Conservation (phyloP, 2,797 vertebrate species). For the Alectoris magna region DNA sequence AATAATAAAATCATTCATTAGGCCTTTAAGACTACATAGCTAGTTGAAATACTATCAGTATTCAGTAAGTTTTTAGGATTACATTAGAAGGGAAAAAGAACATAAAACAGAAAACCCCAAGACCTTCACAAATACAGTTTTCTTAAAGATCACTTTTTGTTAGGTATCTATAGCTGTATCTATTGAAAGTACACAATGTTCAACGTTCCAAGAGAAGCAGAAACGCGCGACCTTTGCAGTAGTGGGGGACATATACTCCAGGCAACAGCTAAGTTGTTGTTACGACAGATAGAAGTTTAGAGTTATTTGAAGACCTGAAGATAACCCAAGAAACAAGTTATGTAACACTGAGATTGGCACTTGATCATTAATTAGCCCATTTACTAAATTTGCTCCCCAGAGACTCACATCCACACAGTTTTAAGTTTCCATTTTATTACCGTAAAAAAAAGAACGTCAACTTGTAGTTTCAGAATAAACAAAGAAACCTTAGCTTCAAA, state of each 20-base stretch:
- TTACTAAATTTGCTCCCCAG: constrained; percentile 1
- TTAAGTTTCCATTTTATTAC: constrained; percentile 47
- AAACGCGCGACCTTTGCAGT: neutral
- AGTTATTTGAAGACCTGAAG: neutral
- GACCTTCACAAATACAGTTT: neutral
- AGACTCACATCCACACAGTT: constrained; percentile 33
- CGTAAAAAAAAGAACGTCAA: constrained; percentile 62
- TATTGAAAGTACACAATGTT: neutral
- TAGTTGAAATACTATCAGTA: neutral
- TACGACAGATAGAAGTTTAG: neutral
- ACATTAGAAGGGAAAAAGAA: neutral
- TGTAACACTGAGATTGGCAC: neutral
- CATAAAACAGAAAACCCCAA: neutral
- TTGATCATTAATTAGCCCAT: constrained; percentile 17
- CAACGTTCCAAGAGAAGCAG: neutral
- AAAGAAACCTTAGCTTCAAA: constrained; percentile 38
- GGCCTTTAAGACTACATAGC: neutral
- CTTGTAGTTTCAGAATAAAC: constrained; percentile 59
- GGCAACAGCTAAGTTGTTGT: neutral
- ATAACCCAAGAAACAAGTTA: constrained; percentile 1
- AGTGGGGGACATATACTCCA: neutral
- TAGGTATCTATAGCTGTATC: neutral
- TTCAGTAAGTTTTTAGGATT: neutral
- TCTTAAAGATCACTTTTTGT: neutral
- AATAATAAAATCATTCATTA: neutral